These are phyloP conservation scores for Aphyosemion australe DNA, from an alignment of 2,113 vertebrate species.

Conservation along the genomic window DNA sequence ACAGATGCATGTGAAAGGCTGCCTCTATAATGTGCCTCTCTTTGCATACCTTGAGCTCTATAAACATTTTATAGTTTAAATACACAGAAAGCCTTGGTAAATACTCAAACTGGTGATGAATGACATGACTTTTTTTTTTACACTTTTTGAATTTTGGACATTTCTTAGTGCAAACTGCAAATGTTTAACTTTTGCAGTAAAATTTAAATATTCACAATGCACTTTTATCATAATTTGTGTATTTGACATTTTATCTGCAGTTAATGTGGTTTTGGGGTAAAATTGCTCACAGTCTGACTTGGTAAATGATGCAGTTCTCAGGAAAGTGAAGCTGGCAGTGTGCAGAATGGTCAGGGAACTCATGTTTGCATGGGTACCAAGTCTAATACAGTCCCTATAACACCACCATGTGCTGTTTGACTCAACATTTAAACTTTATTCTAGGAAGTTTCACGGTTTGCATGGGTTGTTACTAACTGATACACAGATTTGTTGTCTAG, in stretches of 20 bases:
- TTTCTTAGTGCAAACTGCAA: no score
- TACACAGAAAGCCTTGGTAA: not conserved
- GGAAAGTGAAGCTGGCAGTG: constrained; percentile 32
- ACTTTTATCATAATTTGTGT: no score
- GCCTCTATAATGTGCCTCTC: not conserved
- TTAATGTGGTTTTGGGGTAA: no score
- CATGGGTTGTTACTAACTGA: no score
- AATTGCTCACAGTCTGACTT: constrained; percentile 21
- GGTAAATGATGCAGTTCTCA: constrained; percentile 30
- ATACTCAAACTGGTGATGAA: not conserved
- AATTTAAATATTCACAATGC: no score
- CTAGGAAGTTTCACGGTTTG: not conserved
- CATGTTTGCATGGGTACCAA: constrained; percentile 37
- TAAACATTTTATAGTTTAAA: constrained; percentile 17
- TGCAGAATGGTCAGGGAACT: constrained; percentile 46
- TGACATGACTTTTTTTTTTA: not conserved
- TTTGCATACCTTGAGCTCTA: constrained; percentile 62
- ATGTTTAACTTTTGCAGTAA: no score
- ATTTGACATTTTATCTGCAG: no score
- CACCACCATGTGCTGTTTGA: no score
- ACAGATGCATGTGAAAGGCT: constrained; percentile 9
- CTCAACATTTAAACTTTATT: no score
- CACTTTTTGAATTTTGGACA: not conserved
- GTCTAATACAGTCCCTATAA: not conserved
- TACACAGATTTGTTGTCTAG: no score